Percentiles rank a stretch among this genome's conserved stretches.
These are phyloP conservation scores for Drosophila miranda DNA, from an alignment of 1,140 invertebrate species.

Conservation along the genomic window DNA sequence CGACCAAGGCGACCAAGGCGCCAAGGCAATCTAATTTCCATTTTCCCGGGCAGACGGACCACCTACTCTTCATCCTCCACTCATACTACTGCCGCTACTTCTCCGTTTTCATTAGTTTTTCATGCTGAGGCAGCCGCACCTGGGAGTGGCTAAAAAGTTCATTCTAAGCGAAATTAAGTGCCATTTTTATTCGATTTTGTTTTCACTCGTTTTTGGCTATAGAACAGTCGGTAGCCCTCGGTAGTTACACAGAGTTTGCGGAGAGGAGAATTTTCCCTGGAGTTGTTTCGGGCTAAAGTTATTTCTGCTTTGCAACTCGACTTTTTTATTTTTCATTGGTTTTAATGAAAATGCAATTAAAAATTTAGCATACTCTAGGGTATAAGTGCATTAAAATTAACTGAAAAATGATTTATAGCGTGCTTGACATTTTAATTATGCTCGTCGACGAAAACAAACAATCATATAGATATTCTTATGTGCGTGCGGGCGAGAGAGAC, in stretches of 20 bases:
- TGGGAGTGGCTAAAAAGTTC: conserved; percentile 63
- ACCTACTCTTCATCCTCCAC: not conserved
- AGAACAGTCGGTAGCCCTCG: conserved; percentile 31
- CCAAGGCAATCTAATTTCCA: conserved; percentile 74
- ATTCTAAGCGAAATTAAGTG: conserved; percentile 68
- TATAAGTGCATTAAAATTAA: conserved; percentile 66
- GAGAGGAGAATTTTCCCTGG: conserved; percentile 3
- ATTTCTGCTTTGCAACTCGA: no score
- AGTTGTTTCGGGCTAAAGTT: conserved; percentile 18
- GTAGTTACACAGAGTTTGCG: conserved; percentile 35
- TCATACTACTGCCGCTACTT: conserved; percentile 2
- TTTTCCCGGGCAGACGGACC: conserved; percentile 20
- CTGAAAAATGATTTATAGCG: conserved; percentile 67
- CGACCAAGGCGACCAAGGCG: conserved; percentile 30
- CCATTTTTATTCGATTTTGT: conserved; percentile 57
- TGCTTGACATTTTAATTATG: conserved; percentile 70
- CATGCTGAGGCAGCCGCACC: conserved; percentile 51
- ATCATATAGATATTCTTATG: conserved; percentile 31
- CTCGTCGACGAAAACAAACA: conserved; percentile 40
- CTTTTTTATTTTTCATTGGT: conserved; percentile 59
- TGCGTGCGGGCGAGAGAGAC: not conserved
- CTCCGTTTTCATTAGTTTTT: conserved; percentile 70
- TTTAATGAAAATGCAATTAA: conserved; percentile 79
- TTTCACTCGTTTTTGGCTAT: conserved; percentile 26
- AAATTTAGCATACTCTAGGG: conserved; percentile 57